Conservation (phyloP, 2,113 vertebrate species). For the Rhipidura dahli region DNA sequence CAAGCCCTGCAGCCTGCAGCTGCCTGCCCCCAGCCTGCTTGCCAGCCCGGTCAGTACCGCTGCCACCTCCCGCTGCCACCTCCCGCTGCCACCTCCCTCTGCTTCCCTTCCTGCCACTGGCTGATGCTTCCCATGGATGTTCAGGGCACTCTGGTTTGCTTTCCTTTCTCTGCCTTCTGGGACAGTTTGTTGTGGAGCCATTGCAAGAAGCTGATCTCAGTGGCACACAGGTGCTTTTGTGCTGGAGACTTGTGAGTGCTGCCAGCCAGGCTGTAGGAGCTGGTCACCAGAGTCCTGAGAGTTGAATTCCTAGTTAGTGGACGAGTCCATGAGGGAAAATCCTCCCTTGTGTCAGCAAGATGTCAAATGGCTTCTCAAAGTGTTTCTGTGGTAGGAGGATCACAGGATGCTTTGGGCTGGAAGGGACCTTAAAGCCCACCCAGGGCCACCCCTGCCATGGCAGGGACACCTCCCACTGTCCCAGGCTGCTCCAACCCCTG, state of each 20-base stretch:
- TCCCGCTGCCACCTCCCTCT: background rate
- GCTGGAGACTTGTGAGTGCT: background rate
- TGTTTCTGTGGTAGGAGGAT: background rate
- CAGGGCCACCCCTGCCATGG: background rate
- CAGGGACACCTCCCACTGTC: background rate
- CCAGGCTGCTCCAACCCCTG: fast-evolving
- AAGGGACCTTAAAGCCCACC: background rate
- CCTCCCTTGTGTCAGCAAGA: background rate
- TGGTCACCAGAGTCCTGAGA: background rate
- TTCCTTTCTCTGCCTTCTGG: background rate
- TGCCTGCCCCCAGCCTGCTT: conserved; percentile 54
- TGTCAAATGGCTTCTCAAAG: background rate
- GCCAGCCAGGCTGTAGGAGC: background rate
- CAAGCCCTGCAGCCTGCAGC: conserved; percentile 59
- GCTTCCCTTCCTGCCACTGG: background rate
- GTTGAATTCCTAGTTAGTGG: background rate
- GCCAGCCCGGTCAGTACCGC: conserved; percentile 70
- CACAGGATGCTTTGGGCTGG: background rate
- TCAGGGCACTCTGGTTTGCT: background rate
- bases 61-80: background rate
- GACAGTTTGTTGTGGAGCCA: fast-evolving
- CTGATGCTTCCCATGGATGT: background rate
- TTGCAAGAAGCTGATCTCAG: fast-evolving
- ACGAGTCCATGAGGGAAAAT: background rate
- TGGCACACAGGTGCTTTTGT: background rate